Percentiles rank a stretch among this genome's conserved stretches.
These are phyloP conservation scores for Latheticus oryzae DNA, from an alignment of 2,888 invertebrate genomes.

Conservation along the genomic window DNA sequence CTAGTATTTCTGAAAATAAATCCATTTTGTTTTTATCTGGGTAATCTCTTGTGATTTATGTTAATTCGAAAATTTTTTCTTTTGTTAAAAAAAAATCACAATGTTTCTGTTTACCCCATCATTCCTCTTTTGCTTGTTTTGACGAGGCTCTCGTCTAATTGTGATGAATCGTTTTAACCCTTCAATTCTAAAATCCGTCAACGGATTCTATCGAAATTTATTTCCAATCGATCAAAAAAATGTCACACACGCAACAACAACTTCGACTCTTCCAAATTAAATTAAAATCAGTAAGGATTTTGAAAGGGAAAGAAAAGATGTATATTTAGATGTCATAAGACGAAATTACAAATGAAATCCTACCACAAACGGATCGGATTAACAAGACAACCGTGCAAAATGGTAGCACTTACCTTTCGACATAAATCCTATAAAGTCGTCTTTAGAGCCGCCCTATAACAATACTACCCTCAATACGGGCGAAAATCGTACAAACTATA, in stretches of 20 bases:
- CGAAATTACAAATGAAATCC: slow-evolving; percentile 55
- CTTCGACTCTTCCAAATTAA: slow-evolving; percentile 20
- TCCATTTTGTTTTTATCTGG: too few species aligned
- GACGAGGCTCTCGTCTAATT: slow-evolving; percentile 38
- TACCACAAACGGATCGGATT: slow-evolving; percentile 58
- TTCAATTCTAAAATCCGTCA: slow-evolving; percentile 27
- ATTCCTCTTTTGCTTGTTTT: slow-evolving; percentile 25
- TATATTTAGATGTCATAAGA: slow-evolving; percentile 35
- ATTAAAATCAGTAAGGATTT: slow-evolving; percentile 17
- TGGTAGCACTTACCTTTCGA: slow-evolving; percentile 57
- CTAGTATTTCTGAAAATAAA: too few species aligned
- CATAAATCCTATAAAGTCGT: slow-evolving; percentile 54
- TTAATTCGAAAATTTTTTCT: too few species aligned
- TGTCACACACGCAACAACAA: slow-evolving; percentile 23
- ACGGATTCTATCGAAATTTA: slow-evolving; percentile 24
- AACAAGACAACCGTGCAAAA: slow-evolving; percentile 64
- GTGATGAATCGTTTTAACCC: slow-evolving; percentile 36
- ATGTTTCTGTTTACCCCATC: too few species aligned
- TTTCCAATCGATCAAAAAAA: slow-evolving; percentile 35
- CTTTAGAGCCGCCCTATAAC: slow-evolving; percentile 47
- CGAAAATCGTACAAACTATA: slow-evolving; percentile 59
- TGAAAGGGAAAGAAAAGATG: slow-evolving; percentile 25
- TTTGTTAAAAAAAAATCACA: too few species aligned
- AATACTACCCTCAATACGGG: slow-evolving; percentile 50
- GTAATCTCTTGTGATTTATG: too few species aligned